phyloP scores from a whole-genome alignment of 2,113 vertebrate species.

The Mixornis gularis region DNA sequence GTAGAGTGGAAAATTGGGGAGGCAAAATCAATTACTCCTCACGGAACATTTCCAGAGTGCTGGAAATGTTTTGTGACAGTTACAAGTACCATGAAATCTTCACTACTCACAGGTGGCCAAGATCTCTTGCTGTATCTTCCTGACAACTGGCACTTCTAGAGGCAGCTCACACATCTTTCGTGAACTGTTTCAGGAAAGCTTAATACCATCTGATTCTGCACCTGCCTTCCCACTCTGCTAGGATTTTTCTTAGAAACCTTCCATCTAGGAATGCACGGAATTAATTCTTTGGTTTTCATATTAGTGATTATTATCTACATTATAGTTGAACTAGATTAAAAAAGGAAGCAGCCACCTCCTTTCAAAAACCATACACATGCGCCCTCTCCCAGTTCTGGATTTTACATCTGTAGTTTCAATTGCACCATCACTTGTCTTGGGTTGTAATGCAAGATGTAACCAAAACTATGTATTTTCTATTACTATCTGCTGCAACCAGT shows the following conservation, averaged over 20 bases:
- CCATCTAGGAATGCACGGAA: background rate
- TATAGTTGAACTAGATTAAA: background rate
- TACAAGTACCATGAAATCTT: background rate
- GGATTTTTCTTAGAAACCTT: background rate
- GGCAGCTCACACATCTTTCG: background rate
- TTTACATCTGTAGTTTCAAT: background rate
- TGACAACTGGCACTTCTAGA: background rate
- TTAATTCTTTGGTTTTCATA: background rate
- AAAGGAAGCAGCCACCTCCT: background rate
- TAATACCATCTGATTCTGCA: background rate
- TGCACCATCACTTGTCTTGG: background rate
- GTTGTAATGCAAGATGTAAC: too few relatives aligned
- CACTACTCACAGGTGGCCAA: background rate
- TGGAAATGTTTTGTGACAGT: background rate
- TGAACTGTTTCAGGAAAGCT: background rate
- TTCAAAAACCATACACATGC: background rate
- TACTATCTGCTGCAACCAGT: too few relatives aligned
- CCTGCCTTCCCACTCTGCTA: background rate
- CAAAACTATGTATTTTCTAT: too few relatives aligned
- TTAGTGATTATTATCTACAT: background rate
- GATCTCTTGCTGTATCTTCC: background rate
- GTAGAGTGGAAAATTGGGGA: background rate
- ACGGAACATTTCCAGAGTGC: background rate
- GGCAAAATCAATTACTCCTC: background rate
- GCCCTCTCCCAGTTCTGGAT: background rate